phyloP scores from a whole-genome alignment of 1,140 invertebrate genomes.

The Drosophila paulistorum region DNA sequence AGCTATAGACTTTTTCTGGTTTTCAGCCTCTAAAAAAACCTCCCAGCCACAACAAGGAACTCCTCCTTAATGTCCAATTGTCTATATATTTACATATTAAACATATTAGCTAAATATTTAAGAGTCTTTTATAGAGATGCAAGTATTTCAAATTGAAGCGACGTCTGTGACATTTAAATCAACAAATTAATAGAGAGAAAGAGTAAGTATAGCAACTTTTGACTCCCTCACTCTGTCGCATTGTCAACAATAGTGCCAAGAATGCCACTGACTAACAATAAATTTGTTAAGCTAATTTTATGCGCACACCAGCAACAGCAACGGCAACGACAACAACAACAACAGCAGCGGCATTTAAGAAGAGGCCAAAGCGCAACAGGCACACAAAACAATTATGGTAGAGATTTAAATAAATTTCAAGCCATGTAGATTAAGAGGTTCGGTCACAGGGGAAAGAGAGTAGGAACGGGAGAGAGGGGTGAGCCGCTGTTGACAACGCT shows the following conservation, averaged over 20 bases:
- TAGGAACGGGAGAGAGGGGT: background rate
- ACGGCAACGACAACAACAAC: background rate
- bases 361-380: slow-evolving; percentile 59
- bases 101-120: too few species aligned
- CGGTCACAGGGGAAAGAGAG: too few species aligned
- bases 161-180: slow-evolving; percentile 60
- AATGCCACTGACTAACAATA: slow-evolving; percentile 67
- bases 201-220: background rate
- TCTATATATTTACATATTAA: too few species aligned
- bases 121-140: background rate
- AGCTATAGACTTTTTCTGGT: too few species aligned
- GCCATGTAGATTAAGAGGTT: slow-evolving; percentile 6
- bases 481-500: slow-evolving; percentile 21
- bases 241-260: slow-evolving; percentile 27
- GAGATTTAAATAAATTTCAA: slow-evolving; percentile 77
- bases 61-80: too few species aligned
- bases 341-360: slow-evolving; percentile 26
- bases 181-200: slow-evolving; percentile 12
- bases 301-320: slow-evolving; percentile 51
- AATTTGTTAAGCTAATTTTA: slow-evolving; percentile 71
- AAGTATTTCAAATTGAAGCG: background rate
- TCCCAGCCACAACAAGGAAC: too few species aligned
- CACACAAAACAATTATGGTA: slow-evolving; percentile 71
- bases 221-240: background rate
- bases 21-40: too few species aligned